These are phyloP conservation scores for Ganaspis sp. DNA, from an alignment of 1,140 invertebrate species.

Conservation along the genomic window DNA sequence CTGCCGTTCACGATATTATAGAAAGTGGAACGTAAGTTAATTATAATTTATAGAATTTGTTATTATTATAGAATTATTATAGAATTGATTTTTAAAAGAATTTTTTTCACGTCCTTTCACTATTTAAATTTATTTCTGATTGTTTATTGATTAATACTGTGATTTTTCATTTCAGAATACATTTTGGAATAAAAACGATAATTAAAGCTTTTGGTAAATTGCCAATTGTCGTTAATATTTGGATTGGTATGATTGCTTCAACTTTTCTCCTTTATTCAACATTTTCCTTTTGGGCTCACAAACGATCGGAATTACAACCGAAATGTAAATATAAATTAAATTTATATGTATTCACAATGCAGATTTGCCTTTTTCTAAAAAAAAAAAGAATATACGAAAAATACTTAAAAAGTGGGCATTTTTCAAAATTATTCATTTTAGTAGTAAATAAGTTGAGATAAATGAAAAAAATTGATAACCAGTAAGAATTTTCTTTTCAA, in stretches of 20 bases:
- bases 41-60: constrained; percentile 38
- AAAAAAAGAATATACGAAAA: no score
- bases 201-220: constrained; percentile 78
- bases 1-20: constrained; percentile 83
- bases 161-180: constrained; percentile 38
- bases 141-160: no score
- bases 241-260: constrained; percentile 77
- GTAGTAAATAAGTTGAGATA: no score
- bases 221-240: constrained; percentile 76
- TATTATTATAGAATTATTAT: constrained; percentile 1
- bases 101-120: no score
- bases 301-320: constrained; percentile 53
- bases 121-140: no score
- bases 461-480: no score
- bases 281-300: constrained; percentile 78
- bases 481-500: no score
- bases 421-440: no score
- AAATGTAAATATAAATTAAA: constrained; percentile 43
- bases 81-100: background rate
- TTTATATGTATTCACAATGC: no score
- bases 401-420: no score
- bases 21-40: constrained; percentile 86
- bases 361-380: no score
- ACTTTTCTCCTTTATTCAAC: constrained; percentile 76
- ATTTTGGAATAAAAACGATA: constrained; percentile 78